Evolutionary conservation across 2,113 vertebrate species (phyloP), one percentile per base, ranked within the genome.

Genomic region (Salvelinus sp.): DNA sequence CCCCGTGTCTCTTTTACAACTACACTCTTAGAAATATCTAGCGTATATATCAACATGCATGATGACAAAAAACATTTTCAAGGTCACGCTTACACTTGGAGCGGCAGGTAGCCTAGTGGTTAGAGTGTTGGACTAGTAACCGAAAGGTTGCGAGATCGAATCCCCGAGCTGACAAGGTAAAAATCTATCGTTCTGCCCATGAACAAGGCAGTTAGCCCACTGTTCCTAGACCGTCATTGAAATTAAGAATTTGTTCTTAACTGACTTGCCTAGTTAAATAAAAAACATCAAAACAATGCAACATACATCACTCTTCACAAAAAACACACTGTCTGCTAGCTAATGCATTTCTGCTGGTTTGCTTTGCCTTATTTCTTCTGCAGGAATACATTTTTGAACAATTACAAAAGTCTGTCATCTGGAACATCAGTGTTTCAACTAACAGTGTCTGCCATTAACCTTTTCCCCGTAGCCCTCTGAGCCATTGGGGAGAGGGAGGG

Each of bases 361-460:
- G 54, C 80, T 82, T 50, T 74, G 58, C 79, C 74, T 57, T 79
- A 28, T 48, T 72, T 82, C 60, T 72, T 70, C 75, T 81, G 66
- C 58, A 57, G 77, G 65, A 90, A 90, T 86, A 73, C 14, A 76
- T 76, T 86, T 81, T 83, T 66, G 12, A 85, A 89, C 80, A 90
- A 90, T 90, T 91, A 90, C 74, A 72, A 79, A 88, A 88, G 71
- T 83, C 90, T 68, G 75, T 87, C 90, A 87, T 76, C 83, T 88
- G 90, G 86, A 92, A 91, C 90, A 66, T 83, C 79, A 72, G 69
- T 75, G 85, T 87, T 88, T 88, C 72, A 76, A 5, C 50, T 0
- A 54, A 79, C 78, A 68, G 78, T 79, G 77, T 71, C 85, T 78
- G 64, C 63, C 18, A 28, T 58, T 83, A 84, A 91, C 87, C 86